phyloP scores from a whole-genome alignment of 1,140 invertebrate genomes.

The Hylyphantes graminicola region DNA sequence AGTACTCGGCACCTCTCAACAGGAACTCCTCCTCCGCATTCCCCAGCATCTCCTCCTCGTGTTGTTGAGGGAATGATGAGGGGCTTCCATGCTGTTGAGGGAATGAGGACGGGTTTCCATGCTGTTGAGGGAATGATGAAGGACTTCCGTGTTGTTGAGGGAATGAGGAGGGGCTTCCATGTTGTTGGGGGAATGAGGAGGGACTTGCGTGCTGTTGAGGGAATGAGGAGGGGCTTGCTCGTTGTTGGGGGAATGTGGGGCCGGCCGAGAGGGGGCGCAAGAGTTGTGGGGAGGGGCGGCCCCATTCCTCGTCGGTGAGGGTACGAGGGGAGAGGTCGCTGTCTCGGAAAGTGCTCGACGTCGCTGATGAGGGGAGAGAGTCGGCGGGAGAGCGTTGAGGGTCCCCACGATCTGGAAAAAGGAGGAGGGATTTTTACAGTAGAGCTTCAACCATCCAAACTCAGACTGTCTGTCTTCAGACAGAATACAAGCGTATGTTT shows the following conservation, averaged over 20 bases:
- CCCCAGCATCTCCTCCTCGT: conserved; percentile 29
- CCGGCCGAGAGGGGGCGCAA: not conserved
- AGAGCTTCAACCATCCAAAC: too few relatives aligned
- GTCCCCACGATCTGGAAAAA: conserved; percentile 11
- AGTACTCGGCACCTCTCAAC: conserved; percentile 53
- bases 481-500: too few relatives aligned
- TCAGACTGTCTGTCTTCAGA: too few relatives aligned
- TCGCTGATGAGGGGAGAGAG: conserved; percentile 29
- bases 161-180: not conserved
- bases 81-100: not conserved
- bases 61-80: not conserved
- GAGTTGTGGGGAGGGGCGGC: not conserved
- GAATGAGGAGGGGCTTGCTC: not conserved
- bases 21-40: conserved; percentile 45
- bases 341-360: conserved; percentile 28
- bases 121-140: not conserved
- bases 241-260: not conserved
- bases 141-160: conserved; percentile 1
- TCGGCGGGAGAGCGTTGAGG: conserved; percentile 33
- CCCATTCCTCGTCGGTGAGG: conserved; percentile 20
- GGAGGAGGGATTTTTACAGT: not conserved
- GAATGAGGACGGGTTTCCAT: not conserved
- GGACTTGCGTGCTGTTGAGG: not conserved
- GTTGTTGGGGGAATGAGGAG: not conserved
- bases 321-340: conserved; percentile 27